Evolutionary conservation across 2,113 vertebrate species (phyloP).

Genomic region (Hippocampus zosterae): DNA sequence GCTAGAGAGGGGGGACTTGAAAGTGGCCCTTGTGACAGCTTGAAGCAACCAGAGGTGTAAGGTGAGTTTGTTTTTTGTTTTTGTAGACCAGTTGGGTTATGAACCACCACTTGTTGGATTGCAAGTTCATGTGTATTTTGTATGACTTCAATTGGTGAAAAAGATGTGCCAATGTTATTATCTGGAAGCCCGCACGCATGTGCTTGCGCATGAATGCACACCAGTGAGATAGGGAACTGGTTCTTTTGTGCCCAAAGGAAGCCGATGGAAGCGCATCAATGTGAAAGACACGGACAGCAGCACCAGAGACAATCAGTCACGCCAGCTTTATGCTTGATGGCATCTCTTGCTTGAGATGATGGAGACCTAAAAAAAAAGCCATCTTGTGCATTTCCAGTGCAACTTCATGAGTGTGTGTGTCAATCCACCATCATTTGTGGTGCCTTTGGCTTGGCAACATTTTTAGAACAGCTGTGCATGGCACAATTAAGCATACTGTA

Average conservation of each 20-base stretch:
- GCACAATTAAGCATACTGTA: not conserved
- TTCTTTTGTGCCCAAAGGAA: slow-evolving; percentile 33
- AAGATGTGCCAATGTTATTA: not conserved
- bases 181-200: not conserved
- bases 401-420: slow-evolving; percentile 1
- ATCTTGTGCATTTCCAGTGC: slow-evolving; percentile 21
- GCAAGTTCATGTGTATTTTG: slow-evolving; percentile 18
- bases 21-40: slow-evolving; percentile 32
- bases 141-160: not conserved
- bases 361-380: slow-evolving; percentile 22
- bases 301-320: slow-evolving; percentile 56
- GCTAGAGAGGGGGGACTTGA: slow-evolving; percentile 29
- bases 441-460: not conserved
- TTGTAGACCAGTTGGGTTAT: slow-evolving; percentile 7
- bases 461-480: not conserved
- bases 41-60: slow-evolving; percentile 43
- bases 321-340: slow-evolving; percentile 41
- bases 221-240: slow-evolving; percentile 13
- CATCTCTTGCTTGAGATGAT: slow-evolving; percentile 35
- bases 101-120: slow-evolving; percentile 44
- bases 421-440: not conserved
- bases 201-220: not conserved
- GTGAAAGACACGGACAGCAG: slow-evolving; percentile 45
- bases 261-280: slow-evolving; percentile 48
- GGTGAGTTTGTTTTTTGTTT: slow-evolving; percentile 46